Evolutionary conservation across 2,113 vertebrate species (phyloP).

Genomic region (Phodopus roborovskii): DNA sequence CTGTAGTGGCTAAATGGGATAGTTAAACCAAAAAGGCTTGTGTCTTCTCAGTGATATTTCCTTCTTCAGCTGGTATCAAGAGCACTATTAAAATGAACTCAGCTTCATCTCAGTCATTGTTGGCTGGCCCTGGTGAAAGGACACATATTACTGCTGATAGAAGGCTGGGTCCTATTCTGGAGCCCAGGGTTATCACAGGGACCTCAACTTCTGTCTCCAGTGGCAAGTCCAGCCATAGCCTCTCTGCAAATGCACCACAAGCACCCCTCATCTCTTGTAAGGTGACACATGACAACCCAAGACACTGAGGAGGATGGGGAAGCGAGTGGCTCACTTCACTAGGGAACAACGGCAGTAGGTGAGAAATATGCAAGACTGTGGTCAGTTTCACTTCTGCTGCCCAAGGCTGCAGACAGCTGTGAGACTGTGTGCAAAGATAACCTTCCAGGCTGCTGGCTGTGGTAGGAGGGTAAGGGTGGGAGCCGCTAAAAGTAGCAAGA

Average conservation of each 20-base stretch:
- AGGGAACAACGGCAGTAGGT: slow-evolving; percentile 6
- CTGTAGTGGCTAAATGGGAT: neutral
- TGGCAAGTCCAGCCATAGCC: neutral
- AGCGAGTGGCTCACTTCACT: slow-evolving; percentile 25
- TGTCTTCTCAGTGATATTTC: neutral
- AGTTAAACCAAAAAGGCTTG: neutral
- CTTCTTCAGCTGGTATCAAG: neutral
- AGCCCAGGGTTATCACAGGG: neutral
- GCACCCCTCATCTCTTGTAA: neutral
- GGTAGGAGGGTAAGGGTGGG: neutral
- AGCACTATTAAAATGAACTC: slow-evolving; percentile 41
- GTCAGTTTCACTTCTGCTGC: slow-evolving; percentile 73
- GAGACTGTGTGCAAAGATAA: slow-evolving; percentile 55
- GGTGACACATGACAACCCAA: neutral
- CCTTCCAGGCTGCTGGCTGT: slow-evolving; percentile 40
- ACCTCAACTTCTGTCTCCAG: neutral
- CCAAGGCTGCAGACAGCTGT: slow-evolving; percentile 58
- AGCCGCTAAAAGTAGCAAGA: slow-evolving; percentile 64
- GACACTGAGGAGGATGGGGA: neutral
- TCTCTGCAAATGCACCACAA: neutral
- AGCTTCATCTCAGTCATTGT: slow-evolving; percentile 6
- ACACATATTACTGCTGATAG: neutral
- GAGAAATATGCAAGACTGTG: slow-evolving; percentile 25
- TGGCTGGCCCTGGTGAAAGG: neutral
- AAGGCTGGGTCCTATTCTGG: neutral